phyloP scores from a whole-genome alignment of 2,113 vertebrate genomes.

The Archocentrus centrarchus region DNA sequence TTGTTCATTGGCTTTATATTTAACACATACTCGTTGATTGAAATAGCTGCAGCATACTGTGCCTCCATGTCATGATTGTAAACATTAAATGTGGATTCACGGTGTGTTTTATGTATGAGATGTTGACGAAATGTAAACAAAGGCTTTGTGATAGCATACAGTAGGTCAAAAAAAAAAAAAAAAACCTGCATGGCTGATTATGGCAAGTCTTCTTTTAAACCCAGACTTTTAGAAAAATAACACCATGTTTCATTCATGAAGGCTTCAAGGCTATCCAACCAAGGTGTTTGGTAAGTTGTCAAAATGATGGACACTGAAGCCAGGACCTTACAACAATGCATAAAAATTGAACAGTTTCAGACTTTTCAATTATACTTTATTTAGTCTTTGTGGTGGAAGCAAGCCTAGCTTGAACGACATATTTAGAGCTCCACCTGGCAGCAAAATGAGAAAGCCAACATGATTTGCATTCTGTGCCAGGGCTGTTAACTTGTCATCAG shows the following conservation, averaged over 20 bases:
- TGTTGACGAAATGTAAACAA: neutral
- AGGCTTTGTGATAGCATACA: neutral
- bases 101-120: neutral
- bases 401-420: constrained; percentile 57
- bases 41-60: constrained; percentile 4
- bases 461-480: constrained; percentile 65
- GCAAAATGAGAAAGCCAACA: constrained; percentile 62
- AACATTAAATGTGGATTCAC: neutral
- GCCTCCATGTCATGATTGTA: neutral
- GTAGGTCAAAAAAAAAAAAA: neutral
- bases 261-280: constrained; percentile 46
- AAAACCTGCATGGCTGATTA: neutral
- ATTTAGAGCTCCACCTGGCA: constrained; percentile 71
- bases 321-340: constrained; percentile 43
- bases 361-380: constrained; percentile 68
- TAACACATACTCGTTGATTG: no score
- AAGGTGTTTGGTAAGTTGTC: constrained; percentile 59
- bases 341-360: constrained; percentile 63
- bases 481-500: constrained; percentile 75
- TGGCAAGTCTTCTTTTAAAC: neutral
- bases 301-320: constrained; percentile 59
- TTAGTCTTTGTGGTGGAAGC: constrained; percentile 50
- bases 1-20: constrained; percentile 1
- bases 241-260: constrained; percentile 34
- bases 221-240: constrained; percentile 9